Percentiles rank a stretch among this genome's conserved stretches.
These are phyloP conservation scores for Halcyon malimbica DNA, from an alignment of 2,113 vertebrate genomes.

Conservation along the genomic window DNA sequence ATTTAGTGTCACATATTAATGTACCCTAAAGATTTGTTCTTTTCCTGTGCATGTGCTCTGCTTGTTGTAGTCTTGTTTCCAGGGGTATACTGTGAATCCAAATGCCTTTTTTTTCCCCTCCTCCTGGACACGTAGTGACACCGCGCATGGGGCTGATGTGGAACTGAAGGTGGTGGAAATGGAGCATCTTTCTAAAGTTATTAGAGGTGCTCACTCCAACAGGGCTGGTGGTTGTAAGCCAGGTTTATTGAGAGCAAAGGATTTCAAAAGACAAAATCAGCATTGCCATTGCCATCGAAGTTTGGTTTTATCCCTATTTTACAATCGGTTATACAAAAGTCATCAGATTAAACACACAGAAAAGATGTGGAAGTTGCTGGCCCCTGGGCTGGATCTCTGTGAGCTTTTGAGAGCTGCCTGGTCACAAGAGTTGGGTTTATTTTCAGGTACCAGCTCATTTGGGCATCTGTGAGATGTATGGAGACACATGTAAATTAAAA, in stretches of 20 bases:
- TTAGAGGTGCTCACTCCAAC: neutral
- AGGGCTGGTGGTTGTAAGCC: rapidly evolving
- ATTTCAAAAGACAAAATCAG: rapidly evolving
- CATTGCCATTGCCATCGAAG: neutral
- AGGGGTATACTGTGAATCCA: neutral
- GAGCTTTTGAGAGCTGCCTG: neutral
- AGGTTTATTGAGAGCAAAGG: neutral
- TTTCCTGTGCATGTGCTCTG: neutral
- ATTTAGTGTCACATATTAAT: rapidly evolving
- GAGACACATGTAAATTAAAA: rapidly evolving
- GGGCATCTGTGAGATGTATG: rapidly evolving
- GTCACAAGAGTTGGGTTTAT: neutral
- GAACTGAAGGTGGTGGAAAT: rapidly evolving
- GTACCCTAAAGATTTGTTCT: neutral
- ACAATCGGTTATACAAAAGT: rapidly evolving
- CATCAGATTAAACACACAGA: rapidly evolving
- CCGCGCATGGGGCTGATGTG: rapidly evolving
- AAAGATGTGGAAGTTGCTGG: rapidly evolving
- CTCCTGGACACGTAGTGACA: rapidly evolving
- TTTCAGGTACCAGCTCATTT: neutral
- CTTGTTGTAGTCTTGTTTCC: neutral
- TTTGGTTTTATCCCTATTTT: neutral
- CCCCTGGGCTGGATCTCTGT: rapidly evolving
- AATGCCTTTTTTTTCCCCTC: rapidly evolving
- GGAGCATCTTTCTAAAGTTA: neutral